Evolutionary conservation across 64 coral and sea anemone species (phyloP), one percentile per base, ranked within the genome.

Genomic region (Porites lutea): DNA sequence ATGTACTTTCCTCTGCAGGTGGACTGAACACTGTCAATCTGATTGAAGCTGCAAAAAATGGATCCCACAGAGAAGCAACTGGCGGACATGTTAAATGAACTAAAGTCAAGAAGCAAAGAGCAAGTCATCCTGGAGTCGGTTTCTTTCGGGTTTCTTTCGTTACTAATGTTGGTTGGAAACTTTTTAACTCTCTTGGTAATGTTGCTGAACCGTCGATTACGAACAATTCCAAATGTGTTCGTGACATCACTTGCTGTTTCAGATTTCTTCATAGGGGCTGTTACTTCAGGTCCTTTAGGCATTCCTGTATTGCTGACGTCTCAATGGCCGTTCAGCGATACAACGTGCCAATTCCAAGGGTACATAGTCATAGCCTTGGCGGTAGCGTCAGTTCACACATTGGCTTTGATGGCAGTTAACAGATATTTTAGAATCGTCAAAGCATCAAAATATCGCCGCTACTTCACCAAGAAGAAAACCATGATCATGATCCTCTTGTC

Each of bases 231-330:
- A 12, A 57, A 57, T 57, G 12, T 57, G 54, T 57, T 57, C 54
- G 54, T 57, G 54, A 4, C 54, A 57, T 57, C 54, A 12, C 54
- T 57, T 12, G 54, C 54, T 57, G 12, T 57, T 23, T 76, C 21
- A 3, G 90, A 92, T 49, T 75, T 86, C 19, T 9, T 43, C 16
- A 83, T 92, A 79, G 90, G 79, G 2, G 11, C 59, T 19, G 71
- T 74, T 19, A 59, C 80, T 7, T 59, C 27, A 37, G 27, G 57
- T 58, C 48, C 27, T 7, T 71, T 92, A 11, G 15, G 46, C 6
- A 45, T 92, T 47, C n/a, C 13, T 6, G 65, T 86, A 6, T 54
- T 85, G 11, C 22, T 83, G 13, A 86, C 67, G 53, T 82, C 79
- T 19, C 48, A 16, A 46, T 73, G 70, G 70, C 9, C 45, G 9